These are phyloP conservation scores for Etia nguti DNA, from an alignment of 2,113 vertebrate species.

Conservation along the genomic window DNA sequence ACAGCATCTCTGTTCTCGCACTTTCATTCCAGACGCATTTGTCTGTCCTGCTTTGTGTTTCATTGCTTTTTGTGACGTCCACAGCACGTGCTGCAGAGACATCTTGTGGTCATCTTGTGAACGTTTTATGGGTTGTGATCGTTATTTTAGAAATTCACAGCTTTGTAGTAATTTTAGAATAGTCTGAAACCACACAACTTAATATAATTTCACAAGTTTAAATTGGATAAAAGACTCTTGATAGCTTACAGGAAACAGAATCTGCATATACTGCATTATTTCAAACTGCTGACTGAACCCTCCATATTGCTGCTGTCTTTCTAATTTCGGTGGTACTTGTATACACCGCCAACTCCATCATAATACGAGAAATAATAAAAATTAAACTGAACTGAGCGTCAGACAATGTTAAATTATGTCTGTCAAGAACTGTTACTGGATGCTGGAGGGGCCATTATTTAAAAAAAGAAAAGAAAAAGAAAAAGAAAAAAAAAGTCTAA, in stretches of 20 bases:
- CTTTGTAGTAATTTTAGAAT: rapidly evolving
- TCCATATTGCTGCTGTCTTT: neutral
- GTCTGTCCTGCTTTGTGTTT: neutral
- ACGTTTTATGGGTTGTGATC: neutral
- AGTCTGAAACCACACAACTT: neutral
- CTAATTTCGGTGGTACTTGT: neutral
- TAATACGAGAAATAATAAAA: too few relatives aligned
- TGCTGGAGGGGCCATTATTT: too few relatives aligned
- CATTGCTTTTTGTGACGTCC: neutral
- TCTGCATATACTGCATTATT: rapidly evolving
- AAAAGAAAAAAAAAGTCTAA: too few relatives aligned
- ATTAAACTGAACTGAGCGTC: too few relatives aligned
- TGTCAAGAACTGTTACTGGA: too few relatives aligned
- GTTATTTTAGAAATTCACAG: neutral
- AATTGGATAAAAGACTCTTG: rapidly evolving
- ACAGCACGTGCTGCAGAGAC: neutral
- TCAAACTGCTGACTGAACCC: neutral
- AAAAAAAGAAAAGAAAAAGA: too few relatives aligned
- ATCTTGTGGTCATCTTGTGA: neutral
- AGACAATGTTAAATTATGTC: too few relatives aligned
- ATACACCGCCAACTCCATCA: too few relatives aligned
- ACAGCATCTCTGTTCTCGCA: neutral
- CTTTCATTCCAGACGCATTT: neutral
- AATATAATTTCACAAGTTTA: neutral
- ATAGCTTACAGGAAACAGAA: neutral